phyloP scores from a whole-genome alignment of 2,797 vertebrate species.

The Gymnoscopelus braueri region DNA sequence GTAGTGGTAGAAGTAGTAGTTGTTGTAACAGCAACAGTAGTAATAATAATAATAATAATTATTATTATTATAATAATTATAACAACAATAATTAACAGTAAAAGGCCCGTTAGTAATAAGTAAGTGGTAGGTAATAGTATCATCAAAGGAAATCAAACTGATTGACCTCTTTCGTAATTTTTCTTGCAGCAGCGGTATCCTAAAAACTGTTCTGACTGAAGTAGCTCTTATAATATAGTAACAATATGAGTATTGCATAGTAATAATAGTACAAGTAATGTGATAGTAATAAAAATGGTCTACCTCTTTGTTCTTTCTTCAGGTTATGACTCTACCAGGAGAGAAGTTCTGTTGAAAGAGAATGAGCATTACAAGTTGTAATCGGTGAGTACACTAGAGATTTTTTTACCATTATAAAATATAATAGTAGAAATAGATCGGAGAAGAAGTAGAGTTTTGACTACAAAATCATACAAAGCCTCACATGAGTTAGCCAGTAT shows the following conservation, averaged over 20 bases:
- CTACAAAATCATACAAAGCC: not conserved
- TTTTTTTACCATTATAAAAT: too few relatives aligned
- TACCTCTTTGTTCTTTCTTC: slow-evolving; percentile 20
- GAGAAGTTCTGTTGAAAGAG: slow-evolving; percentile 46
- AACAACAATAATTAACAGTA: too few relatives aligned
- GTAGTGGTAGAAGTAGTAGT: not conserved
- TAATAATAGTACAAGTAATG: too few relatives aligned
- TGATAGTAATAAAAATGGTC: too few relatives aligned
- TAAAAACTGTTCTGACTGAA: not conserved
- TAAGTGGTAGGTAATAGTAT: not conserved
- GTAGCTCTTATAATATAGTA: too few relatives aligned
- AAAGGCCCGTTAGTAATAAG: too few relatives aligned
- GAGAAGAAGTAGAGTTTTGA: too few relatives aligned
- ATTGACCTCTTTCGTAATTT: slow-evolving; percentile 9
- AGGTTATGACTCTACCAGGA: slow-evolving; percentile 62
- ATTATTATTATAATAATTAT: not conserved
- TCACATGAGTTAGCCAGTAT: too few relatives aligned
- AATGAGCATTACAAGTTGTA: slow-evolving; percentile 66
- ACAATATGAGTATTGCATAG: too few relatives aligned
- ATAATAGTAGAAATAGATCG: too few relatives aligned
- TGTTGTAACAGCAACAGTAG: not conserved
- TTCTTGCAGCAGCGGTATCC: not conserved
- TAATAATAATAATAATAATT: not conserved
- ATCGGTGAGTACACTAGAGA: slow-evolving; percentile 68
- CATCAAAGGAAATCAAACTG: not conserved